phyloP scores from a whole-genome alignment of 2,797 vertebrate species.

The Tapera naevia region DNA sequence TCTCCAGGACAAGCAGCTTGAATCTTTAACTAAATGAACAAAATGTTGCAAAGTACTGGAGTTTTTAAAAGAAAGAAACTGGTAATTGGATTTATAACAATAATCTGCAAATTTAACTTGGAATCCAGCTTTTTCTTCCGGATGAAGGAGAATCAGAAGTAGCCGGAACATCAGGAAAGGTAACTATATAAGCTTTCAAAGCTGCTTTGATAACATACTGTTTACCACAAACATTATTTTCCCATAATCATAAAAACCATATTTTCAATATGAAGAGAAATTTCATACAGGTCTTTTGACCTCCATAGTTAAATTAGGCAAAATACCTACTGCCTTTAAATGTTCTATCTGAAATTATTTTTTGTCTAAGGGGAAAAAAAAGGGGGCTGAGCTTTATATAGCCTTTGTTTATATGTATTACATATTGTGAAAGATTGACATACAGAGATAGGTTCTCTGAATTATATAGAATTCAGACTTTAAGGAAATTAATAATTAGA shows the following conservation, averaged over 20 bases:
- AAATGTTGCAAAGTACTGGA: background rate
- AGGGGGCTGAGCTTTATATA: background rate
- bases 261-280: slow-evolving; percentile 3
- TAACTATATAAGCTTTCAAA: slow-evolving; percentile 28
- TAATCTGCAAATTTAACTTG: slow-evolving; percentile 28
- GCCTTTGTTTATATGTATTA: background rate
- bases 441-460: background rate
- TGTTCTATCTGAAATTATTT: background rate
- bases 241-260: slow-evolving; percentile 14
- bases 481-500: background rate
- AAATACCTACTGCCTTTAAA: background rate
- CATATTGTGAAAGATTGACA: background rate
- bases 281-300: background rate
- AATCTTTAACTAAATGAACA: slow-evolving; percentile 18
- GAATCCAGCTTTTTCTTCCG: slow-evolving; percentile 61
- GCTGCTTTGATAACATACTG: slow-evolving; percentile 1
- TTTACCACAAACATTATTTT: slow-evolving; percentile 12
- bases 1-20: slow-evolving; percentile 2
- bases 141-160: slow-evolving; percentile 52
- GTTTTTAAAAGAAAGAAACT: slow-evolving; percentile 3
- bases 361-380: background rate
- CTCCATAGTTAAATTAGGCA: background rate
- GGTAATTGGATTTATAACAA: background rate
- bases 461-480: background rate
- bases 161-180: slow-evolving; percentile 51